Evolutionary conservation across 2,113 vertebrate species (phyloP).

Genomic region (Aphyosemion australe): DNA sequence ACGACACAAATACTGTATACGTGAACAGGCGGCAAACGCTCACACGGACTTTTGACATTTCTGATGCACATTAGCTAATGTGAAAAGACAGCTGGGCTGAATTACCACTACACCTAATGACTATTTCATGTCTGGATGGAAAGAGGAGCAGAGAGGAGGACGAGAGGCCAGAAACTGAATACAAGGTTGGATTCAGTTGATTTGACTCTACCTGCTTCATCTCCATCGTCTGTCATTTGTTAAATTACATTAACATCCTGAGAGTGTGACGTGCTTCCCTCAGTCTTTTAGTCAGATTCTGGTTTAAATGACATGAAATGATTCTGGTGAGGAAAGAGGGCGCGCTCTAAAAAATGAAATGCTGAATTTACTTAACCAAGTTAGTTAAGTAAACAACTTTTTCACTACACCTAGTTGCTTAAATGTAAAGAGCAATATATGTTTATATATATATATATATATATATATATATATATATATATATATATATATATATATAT

Average conservation of each 20-base stretch:
- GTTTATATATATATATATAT: too few species aligned
- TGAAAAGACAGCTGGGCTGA: constrained; percentile 60
- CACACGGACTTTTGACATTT: constrained; percentile 32
- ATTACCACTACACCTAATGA: constrained; percentile 72
- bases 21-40: constrained; percentile 36
- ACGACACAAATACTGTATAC: constrained; percentile 38
- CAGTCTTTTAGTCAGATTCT: neutral
- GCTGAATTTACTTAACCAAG: too few species aligned
- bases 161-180: constrained; percentile 43
- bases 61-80: constrained; percentile 74
- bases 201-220: neutral
- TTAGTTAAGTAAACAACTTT: too few species aligned
- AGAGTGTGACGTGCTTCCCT: neutral
- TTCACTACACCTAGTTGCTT: too few species aligned
- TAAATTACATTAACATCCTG: neutral
- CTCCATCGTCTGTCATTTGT: neutral
- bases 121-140: constrained; percentile 72
- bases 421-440: too few species aligned
- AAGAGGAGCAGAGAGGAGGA: constrained; percentile 43
- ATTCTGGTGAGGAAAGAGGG: too few species aligned
- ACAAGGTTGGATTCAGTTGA: constrained; percentile 16
- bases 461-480: too few species aligned
- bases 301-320: too few species aligned
- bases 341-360: too few species aligned
- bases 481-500: too few species aligned